phyloP scores from a whole-genome alignment of 2,888 invertebrate species.

The Drosophila fulvimacula region DNA sequence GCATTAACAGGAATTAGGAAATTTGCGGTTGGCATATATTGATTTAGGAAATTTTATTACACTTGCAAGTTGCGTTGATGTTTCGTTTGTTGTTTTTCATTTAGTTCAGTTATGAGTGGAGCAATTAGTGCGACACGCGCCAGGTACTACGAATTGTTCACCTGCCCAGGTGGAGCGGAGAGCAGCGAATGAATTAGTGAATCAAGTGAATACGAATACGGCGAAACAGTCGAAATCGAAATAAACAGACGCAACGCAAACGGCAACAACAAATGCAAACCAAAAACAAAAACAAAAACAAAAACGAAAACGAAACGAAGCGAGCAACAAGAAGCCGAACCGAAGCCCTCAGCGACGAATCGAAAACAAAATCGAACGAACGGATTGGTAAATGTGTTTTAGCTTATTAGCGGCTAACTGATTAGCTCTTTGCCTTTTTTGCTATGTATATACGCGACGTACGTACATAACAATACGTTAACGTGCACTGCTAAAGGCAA shows the following conservation, averaged over 20 bases:
- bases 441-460: not conserved
- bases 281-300: constrained; percentile 17
- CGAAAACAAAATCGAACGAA: constrained; percentile 55
- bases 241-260: constrained; percentile 35
- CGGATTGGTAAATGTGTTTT: constrained; percentile 46
- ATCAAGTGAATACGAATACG: constrained; percentile 58
- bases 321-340: not conserved
- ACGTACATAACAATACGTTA: constrained; percentile 1
- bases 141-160: constrained; percentile 66
- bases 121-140: constrained; percentile 61
- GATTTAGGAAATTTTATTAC: constrained; percentile 26
- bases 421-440: constrained; percentile 41
- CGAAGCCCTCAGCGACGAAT: constrained; percentile 27
- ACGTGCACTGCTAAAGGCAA: constrained; percentile 13
- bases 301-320: constrained; percentile 9
- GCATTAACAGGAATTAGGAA: constrained; percentile 11
- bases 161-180: constrained; percentile 84
- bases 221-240: constrained; percentile 48
- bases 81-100: constrained; percentile 11
- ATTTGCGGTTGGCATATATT: constrained; percentile 11
- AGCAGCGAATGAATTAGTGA: constrained; percentile 83
- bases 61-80: constrained; percentile 6
- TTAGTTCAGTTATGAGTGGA: constrained; percentile 25
- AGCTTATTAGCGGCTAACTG: constrained; percentile 52
- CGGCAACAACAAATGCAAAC: constrained; percentile 16